Base-by-base conservation (phyloP, 2,888 invertebrate species). In the Autographa pulchrina region DNA sequence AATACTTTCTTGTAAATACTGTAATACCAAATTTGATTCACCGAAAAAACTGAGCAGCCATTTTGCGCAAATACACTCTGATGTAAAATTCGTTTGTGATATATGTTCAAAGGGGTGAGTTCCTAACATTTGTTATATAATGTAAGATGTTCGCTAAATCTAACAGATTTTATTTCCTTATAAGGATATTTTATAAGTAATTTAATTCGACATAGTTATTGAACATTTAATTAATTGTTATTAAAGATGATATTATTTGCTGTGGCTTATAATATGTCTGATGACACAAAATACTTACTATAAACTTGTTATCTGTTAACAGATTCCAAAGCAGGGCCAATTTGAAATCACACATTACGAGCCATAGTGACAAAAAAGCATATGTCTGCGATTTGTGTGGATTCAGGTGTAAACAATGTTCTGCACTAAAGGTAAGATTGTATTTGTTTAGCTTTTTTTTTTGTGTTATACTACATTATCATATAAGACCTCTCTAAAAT, bases 61-160 rank as follows among this genome's bases (percentile, higher is more conserved):
- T 68, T 64, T 84, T 0, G 35, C 58, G 54, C 52, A 71, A 3
- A 35, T 65, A 2, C 92, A 93, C 78, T 77, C 85, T 16, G 62
- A 74, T 41, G 82, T 74, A 13, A 81, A 62, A 25, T 92, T 78
- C 61, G 71, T 85, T 62, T 94, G 94, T 74, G 90, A 93, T 73
- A 65, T 86, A 62, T 94, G 94, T 77, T 85, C 86, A 35, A 92
- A 91, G 88, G 73, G 81, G 94, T 93, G 78, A 78, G 82, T 71
- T 48, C 4, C 7, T n/a, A 1, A 35, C n/a, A 25, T 3, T 2
- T 25, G n/a, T 25, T 25, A 25, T 25, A 25, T 25, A 25, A 25
- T 25, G 25, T 25, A 38, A 38, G 0, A 11, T 11, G 11, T 11
- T 38, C 0, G 11, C 38, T 38, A 38, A 11, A 2, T 38, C 11